Conservation (phyloP, 2,797 vertebrate species). For the Falco cherrug region DNA sequence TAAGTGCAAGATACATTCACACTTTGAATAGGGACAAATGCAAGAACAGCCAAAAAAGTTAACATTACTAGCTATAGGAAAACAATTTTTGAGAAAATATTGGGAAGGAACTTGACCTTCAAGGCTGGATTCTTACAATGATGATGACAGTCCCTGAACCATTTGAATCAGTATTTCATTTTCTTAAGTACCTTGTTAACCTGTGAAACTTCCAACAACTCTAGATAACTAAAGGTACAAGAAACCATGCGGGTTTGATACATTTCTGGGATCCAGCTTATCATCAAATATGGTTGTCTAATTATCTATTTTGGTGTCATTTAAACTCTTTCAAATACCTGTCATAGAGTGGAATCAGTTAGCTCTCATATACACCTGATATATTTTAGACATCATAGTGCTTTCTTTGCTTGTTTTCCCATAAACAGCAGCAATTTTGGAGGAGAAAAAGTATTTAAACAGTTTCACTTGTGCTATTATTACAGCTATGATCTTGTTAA, state of each 20-base stretch:
- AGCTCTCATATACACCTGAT: not conserved
- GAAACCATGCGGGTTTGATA: not conserved
- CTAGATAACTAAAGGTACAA: not conserved
- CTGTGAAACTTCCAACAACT: not conserved
- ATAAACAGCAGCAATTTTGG: not conserved
- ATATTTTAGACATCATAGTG: not conserved
- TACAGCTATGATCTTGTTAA: not conserved
- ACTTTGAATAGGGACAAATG: not conserved
- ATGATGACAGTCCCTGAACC: not conserved
- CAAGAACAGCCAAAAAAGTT: not conserved
- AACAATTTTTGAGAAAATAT: not conserved
- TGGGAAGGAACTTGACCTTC: not conserved
- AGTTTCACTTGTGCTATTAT: not conserved
- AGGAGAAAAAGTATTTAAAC: not conserved
- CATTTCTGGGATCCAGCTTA: not conserved
- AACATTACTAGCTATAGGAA: not conserved
- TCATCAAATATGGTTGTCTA: not conserved
- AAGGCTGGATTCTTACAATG: not conserved
- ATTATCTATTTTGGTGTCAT: not conserved
- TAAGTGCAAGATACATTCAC: not conserved
- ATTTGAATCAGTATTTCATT: not conserved
- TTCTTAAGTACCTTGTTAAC: not conserved
- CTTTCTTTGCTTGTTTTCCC: not conserved
- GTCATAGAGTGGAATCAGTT: not conserved
- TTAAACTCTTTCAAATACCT: not conserved